These are phyloP conservation scores for Podarcis raffonei DNA, from an alignment of 2,113 vertebrate genomes.

Conservation along the genomic window DNA sequence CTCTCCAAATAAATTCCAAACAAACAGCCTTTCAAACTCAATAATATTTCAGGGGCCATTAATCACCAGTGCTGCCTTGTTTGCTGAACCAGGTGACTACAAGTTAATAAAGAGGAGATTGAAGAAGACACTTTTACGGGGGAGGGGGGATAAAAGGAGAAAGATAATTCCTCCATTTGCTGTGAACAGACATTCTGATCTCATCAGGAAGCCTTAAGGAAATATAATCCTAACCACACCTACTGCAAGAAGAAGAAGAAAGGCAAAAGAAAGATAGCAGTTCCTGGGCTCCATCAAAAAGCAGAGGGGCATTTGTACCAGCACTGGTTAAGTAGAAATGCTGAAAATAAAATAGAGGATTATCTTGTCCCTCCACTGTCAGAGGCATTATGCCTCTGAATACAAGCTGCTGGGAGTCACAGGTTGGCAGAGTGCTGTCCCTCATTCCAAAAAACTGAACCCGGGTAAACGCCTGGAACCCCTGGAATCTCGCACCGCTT, in stretches of 20 bases:
- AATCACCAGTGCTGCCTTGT: constrained; percentile 64
- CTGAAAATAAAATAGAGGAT: no score
- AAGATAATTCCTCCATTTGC: not conserved
- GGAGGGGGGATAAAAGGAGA: not conserved
- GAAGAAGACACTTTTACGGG: constrained; percentile 24
- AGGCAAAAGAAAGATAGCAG: not conserved
- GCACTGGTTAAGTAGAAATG: no score
- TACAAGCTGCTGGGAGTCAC: no score
- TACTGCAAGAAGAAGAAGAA: no score
- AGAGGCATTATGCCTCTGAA: no score
- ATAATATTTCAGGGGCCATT: constrained; percentile 68
- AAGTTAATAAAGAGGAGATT: constrained; percentile 67
- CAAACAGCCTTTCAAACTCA: constrained; percentile 57
- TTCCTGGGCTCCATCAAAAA: not conserved
- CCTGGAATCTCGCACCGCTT: no score
- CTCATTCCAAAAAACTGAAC: no score
- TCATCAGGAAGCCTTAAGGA: not conserved
- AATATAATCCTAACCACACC: not conserved
- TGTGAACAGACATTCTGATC: not conserved
- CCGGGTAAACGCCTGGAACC: no score
- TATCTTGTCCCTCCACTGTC: no score
- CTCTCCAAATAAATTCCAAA: constrained; percentile 61
- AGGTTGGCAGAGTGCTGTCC: no score
- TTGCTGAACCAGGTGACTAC: constrained; percentile 42
- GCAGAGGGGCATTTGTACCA: not conserved